Base-by-base conservation (phyloP, 2,888 invertebrate species). In the Drosophila multiciliata region DNA sequence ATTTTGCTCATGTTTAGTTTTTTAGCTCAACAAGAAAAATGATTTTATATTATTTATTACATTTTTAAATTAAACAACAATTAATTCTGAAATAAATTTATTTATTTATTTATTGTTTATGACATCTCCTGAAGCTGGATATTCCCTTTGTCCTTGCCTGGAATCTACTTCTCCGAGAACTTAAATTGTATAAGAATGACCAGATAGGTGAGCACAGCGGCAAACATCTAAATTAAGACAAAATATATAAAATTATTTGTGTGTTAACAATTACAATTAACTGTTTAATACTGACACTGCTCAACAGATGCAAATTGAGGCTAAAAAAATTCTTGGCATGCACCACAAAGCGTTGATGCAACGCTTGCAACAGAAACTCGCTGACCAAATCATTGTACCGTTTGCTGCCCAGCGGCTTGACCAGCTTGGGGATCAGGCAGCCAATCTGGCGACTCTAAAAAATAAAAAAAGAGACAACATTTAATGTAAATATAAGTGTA, bases 181-280 rank as follows among this genome's bases (percentile, higher is more conserved):
- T 92, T 91, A 60, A 93, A 92, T 60, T 93, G 93, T 71, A 93
- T 90, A 12, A 93, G 85, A 11, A 93, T 92, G 53, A 92, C 91
- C 42, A 92, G 75, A 68, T 92, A 92, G 0, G 91, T 92, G 4
- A 91, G 90, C 61, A 92, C 90, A 23, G 92, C 91, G 38, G 91
- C 91, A 58, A 89, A 83, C 92, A 92, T 92, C 91, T 92, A 29
- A 11, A 60, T 32, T 2, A 1, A 3, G 26, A 26, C 12, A 49
- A 40, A 42, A 26, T 48, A 17, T 29, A n/a, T 20, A 0, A 40
- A 45, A 3, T 33, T 0, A 23, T 40, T 20, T 17, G 7, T 12
- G 26, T 38, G 45, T 20, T 29, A 4, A 42, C 9, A 8, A 11
- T 8, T 0, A 3, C 1, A 7, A n/a, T 11, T 6, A 9, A 12